These are phyloP conservation scores for Parapsyche elsis DNA, from an alignment of 1,140 invertebrate genomes.

Conservation along the genomic window DNA sequence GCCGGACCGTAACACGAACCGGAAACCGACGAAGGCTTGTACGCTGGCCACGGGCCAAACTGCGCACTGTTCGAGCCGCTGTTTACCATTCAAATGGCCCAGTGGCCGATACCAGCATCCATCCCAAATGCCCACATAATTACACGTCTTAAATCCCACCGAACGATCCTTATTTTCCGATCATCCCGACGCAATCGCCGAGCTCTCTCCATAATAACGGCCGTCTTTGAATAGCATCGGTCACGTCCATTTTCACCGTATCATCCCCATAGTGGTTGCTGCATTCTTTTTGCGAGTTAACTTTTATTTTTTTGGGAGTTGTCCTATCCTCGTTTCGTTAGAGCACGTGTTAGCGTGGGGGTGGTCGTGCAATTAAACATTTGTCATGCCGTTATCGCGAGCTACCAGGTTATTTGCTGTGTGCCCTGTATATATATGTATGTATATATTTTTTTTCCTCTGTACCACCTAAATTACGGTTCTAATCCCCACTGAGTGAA, in stretches of 20 bases:
- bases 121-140: constrained; percentile 16
- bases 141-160: constrained; percentile 7
- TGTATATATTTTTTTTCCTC: constrained; percentile 43
- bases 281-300: not conserved
- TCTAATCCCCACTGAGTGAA: constrained; percentile 47
- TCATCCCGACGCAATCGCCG: not conserved
- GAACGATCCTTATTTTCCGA: constrained; percentile 16
- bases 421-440: not conserved
- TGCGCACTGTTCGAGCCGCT: not conserved
- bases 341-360: constrained; percentile 6
- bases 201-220: too few relatives aligned
- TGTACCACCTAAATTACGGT: constrained; percentile 48
- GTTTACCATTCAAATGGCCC: constrained; percentile 40
- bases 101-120: not conserved
- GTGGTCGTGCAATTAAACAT: constrained; percentile 54
- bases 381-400: constrained; percentile 52
- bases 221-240: too few relatives aligned
- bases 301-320: not conserved
- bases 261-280: not conserved
- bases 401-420: constrained; percentile 50
- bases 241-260: too few relatives aligned
- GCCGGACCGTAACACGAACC: constrained; percentile 27
- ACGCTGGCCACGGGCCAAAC: constrained; percentile 30
- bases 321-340: constrained; percentile 5
- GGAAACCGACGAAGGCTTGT: constrained; percentile 33